Evolutionary conservation across 2,113 vertebrate species (phyloP), one percentile per base, ranked within the genome.

Genomic region (Pavo muticus): DNA sequence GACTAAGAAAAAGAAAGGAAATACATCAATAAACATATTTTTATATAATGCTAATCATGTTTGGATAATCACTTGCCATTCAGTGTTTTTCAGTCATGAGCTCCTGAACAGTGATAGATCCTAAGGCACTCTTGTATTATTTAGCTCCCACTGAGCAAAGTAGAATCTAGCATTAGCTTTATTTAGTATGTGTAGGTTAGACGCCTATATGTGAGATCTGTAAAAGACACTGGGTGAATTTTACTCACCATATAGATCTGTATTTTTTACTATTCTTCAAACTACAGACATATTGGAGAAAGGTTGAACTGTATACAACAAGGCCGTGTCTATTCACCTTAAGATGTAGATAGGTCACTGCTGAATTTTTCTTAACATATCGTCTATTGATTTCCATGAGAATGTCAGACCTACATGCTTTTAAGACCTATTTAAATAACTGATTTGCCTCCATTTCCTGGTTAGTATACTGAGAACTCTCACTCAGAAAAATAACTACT

Each of bases 401-500:
- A 93, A 70, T 54, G 10, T 73, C 52, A 56, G 29, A 10, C 19
- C 47, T 56, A 65, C 10, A 25, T 67, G 57, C 4, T 27, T 91
- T 84, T 68, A 23, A 73, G 24, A 29, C 29, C 10, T 50, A 3
- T 68, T 81, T 64, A 77, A 87, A 63, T 25, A 59, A 10, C 1
- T 39, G 50, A 60, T 39, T 91, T 73, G 44, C 14, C 91, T 91
- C n/a, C 7, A 32, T 63, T 76, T 23, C n/a, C 54, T 18, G 19
- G 20, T 76, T 70, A 76, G 21, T 73, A 39, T 27, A 59, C 30
- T 67, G 45, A 85, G 48, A 87, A 73, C 25, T 9, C 15, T 91
- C 61, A 85, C 84, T 82, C 59, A 71, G 68, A 87, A 95, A 80
- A 94, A 87, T 37, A 35, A 42, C 37, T 91, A 23, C 11, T 79